A percentile compares a stretch with the other conserved stretches of the same genome.
phyloP scores from a whole-genome alignment of 2,113 vertebrate species.

The Siniperca chuatsi region DNA sequence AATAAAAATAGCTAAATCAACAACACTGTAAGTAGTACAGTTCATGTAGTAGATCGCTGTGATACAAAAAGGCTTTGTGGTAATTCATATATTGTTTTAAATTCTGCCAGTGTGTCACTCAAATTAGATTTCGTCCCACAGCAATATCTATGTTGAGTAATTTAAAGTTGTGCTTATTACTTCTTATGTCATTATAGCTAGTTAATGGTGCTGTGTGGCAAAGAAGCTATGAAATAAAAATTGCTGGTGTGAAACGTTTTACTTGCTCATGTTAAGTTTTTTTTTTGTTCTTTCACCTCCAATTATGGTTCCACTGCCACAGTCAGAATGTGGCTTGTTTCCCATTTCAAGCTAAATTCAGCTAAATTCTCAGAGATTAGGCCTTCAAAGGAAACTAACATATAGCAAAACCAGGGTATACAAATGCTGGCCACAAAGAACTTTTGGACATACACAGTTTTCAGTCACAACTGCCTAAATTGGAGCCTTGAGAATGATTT shows the following conservation, averaged over 20 bases:
- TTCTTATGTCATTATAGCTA: neutral
- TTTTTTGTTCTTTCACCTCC: neutral
- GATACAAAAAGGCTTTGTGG: neutral
- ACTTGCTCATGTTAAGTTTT: neutral
- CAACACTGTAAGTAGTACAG: neutral
- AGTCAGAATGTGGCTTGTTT: neutral
- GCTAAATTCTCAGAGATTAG: neutral
- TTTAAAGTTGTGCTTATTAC: neutral
- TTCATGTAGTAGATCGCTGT: neutral
- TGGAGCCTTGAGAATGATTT: neutral
- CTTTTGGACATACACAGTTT: neutral
- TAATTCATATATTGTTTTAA: neutral
- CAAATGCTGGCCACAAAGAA: neutral
- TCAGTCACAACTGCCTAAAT: neutral
- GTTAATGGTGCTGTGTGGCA: neutral
- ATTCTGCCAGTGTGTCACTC: neutral
- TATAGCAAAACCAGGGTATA: neutral
- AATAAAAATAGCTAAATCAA: slow-evolving; percentile 1
- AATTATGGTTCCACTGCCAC: neutral
- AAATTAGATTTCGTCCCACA: slow-evolving; percentile 21
- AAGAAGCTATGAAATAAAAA: neutral
- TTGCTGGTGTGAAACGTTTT: neutral
- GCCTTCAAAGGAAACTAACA: neutral
- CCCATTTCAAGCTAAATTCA: neutral
- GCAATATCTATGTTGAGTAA: neutral